phyloP scores from a whole-genome alignment of 2,888 invertebrate genomes.

The Caenorhabditis sp. region DNA sequence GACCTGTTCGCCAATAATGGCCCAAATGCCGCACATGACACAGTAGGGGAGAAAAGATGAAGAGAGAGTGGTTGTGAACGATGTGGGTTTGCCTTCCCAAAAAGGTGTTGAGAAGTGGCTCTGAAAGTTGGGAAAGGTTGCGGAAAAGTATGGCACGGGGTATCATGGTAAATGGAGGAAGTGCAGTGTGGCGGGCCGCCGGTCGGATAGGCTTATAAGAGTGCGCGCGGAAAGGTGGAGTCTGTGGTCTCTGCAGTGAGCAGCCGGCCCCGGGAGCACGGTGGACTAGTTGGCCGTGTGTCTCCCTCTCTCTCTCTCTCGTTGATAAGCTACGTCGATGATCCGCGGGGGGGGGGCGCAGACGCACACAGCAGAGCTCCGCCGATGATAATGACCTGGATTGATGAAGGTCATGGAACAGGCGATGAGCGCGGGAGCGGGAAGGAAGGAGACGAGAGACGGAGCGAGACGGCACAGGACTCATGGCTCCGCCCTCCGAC shows the following conservation, averaged over 20 bases:
- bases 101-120: slow-evolving; percentile 5
- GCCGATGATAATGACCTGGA: slow-evolving; percentile 42
- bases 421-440: slow-evolving; percentile 31
- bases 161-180: slow-evolving; percentile 7
- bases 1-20: slow-evolving; percentile 76
- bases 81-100: slow-evolving; percentile 11
- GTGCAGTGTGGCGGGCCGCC: slow-evolving; percentile 2
- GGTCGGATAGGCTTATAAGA: slow-evolving; percentile 63
- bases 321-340: slow-evolving; percentile 45
- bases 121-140: no score
- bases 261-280: slow-evolving; percentile 8
- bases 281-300: slow-evolving; percentile 50
- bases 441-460: no score
- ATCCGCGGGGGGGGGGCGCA: no score
- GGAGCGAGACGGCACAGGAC: slow-evolving; percentile 10
- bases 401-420: slow-evolving; percentile 56
- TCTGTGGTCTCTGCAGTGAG: slow-evolving; percentile 35
- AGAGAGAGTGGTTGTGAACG: neutral
- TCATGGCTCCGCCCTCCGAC: slow-evolving; percentile 60
- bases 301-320: no score
- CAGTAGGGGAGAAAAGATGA: no score
- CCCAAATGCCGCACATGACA: slow-evolving; percentile 83
- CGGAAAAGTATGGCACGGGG: neutral
- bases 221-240: slow-evolving; percentile 64
- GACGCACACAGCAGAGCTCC: slow-evolving; percentile 7